Conservation (phyloP, 2,888 invertebrate genomes). For the Diploptera punctata region DNA sequence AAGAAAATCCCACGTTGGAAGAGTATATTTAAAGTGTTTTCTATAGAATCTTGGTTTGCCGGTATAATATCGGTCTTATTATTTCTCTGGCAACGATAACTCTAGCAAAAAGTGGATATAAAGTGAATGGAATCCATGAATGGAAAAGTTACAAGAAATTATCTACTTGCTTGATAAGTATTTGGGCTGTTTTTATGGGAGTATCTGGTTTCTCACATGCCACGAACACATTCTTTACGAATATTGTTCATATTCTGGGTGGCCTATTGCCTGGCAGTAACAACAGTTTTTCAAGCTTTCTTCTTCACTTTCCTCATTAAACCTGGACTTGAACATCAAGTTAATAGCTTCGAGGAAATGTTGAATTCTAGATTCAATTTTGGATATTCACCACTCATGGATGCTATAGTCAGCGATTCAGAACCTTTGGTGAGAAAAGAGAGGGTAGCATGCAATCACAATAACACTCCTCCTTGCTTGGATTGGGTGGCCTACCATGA, state of each 20-base stretch:
- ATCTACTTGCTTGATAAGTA: background rate
- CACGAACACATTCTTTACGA: background rate
- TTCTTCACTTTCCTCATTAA: background rate
- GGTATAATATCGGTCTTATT: no score
- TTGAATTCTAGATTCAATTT: background rate
- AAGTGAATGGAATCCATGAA: no score
- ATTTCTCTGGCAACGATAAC: background rate
- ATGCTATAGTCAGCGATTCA: background rate
- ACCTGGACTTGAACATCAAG: background rate
- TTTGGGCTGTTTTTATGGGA: background rate
- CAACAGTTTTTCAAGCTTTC: background rate
- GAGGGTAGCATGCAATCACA: background rate
- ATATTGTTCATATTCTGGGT: background rate
- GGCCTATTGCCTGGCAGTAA: conserved; percentile 1
- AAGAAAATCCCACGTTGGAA: background rate
- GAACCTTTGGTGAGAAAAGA: background rate
- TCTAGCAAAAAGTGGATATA: background rate
- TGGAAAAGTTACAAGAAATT: background rate
- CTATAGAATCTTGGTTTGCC: background rate
- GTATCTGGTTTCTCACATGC: background rate
- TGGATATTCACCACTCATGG: background rate
- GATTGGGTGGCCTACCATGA: conserved; percentile 10
- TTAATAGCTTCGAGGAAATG: background rate
- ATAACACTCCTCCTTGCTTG: background rate
- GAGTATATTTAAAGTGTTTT: background rate